Percentiles rank a stretch among this genome's conserved stretches.
Evolutionary conservation across 1,140 invertebrate species (phyloP).

Genomic region (Drosophila melanica): DNA sequence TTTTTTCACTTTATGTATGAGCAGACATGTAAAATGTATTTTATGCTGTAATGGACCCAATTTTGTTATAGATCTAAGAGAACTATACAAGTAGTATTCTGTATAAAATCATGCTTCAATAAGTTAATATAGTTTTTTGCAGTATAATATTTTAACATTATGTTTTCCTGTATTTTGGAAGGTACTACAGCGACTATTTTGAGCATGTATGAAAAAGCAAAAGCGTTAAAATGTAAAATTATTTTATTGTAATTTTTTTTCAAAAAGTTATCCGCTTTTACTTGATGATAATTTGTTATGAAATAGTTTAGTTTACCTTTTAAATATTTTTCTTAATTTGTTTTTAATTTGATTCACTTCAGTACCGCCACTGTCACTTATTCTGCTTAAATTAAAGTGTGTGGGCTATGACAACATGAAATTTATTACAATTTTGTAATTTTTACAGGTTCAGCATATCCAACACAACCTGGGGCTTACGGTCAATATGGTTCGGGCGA

Average conservation of each 20-base stretch:
- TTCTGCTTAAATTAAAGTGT: neutral
- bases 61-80: no score
- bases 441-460: slow-evolving; percentile 84
- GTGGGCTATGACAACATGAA: neutral
- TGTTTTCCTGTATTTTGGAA: no score
- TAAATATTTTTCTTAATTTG: neutral
- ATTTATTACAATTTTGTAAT: slow-evolving; percentile 13
- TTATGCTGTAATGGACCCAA: no score
- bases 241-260: no score
- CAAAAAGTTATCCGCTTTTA: neutral
- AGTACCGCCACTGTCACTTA: slow-evolving; percentile 7
- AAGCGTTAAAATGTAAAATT: neutral
- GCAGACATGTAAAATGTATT: no score
- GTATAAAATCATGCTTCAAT: no score
- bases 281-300: no score
- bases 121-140: no score
- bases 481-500: slow-evolving; percentile 84
- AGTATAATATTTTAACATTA: no score
- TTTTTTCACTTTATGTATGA: neutral
- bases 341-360: neutral
- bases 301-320: neutral
- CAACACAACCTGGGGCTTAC: slow-evolving; percentile 84
- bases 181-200: no score
- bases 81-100: no score
- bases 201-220: no score